Base-by-base conservation (phyloP, 2,797 vertebrate genomes). In the Molossus molossus region DNA sequence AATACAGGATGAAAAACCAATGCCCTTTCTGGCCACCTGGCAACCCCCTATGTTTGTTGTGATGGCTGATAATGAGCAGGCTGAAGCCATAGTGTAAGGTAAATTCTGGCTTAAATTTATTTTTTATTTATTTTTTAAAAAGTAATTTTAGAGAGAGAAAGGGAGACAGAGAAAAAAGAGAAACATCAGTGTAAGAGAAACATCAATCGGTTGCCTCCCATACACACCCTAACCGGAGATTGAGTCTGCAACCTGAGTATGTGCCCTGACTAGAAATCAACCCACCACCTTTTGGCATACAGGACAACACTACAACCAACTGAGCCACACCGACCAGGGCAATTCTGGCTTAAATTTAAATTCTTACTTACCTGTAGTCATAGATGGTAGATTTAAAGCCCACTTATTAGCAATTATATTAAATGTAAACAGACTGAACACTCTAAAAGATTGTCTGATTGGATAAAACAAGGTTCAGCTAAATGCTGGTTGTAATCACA, bases 71-170 rank as follows among this genome's bases (percentile, higher is more conserved):
- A 76, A 8, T n/a, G 23, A 82, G n/a, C 72, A 6, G 64, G 27
- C 33, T 87, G n/a, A 79, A 72, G 27, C 55, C 73, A 13, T 95
- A 81, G 15, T 83, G 4, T 50, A 67, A 89, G 40, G 73, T 57
- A 81, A 91, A 92, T 58, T 64, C 64, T 91, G 86, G 21, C 25
- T 94, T 85, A 93, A 58, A 27, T 58, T 65, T 15, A 29, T 65
- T 67, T 65, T 67, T 45, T 45, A 45, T 45, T 45, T 69, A 9
- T 37, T 69, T 69, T 37, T 37, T 69, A 17, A 5, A 45, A 45
- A 45, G 33, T 69, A 69, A 69, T 69, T 69, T 69, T 69, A 69
- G 65, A 69, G 65, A 64, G 9, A 53, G 40, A 45, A 45, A 45
- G 4, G 40, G 40, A 45, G 40, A 45, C 40, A 45, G 40, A 45